Base-by-base conservation (phyloP, 2,888 invertebrate genomes). In the Drosophila austrosaltans region DNA sequence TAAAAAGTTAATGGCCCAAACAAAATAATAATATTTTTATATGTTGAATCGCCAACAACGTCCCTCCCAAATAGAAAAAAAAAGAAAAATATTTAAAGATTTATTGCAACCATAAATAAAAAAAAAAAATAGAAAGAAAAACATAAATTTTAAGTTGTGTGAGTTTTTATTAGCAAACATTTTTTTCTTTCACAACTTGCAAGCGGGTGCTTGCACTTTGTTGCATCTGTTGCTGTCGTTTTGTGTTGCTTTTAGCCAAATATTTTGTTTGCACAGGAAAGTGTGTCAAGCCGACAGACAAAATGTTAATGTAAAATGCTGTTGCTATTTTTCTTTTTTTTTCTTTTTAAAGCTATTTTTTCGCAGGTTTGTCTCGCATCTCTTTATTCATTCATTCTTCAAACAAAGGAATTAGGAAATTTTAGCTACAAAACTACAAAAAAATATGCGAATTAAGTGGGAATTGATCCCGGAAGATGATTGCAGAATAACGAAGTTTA, bases 231-330 rank as follows among this genome's bases (percentile, higher is more conserved):
- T 57, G 66, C 12, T 25, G 22, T 8, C 22, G 12, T 25, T 22
- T 22, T 22, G 8, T 25, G 30, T 36, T 28, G 39, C 64, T 42
- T 54, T 61, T 30, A 32, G 32, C 44, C 56, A 58, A 72, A 72
- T 73, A 72, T 72, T 72, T 72, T 57, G 73, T 73, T 72, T 77
- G 84, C 75, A n/a, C 28, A 44, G 66, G 56, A 76, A 85, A 82
- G 80, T 83, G 86, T 87, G 83, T 78, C 87, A 83, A 66, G 72
- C 75, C 25, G 63, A 63, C 60, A 62, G 25, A 60, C 62, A 28
- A 25, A 58, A 66, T 73, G 60, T 70, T 70, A 70, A 76, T 82
- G 73, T 69, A 48, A 25, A 48, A 48, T 25, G 10, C 22, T 48
- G 10, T 48, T 48, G 44, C 22, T 48, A 8, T 20, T 16, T 48